Percentiles rank a stretch among this genome's conserved stretches.
Evolutionary conservation across 2,888 invertebrate species (phyloP).

Genomic region (Volucella inanis): DNA sequence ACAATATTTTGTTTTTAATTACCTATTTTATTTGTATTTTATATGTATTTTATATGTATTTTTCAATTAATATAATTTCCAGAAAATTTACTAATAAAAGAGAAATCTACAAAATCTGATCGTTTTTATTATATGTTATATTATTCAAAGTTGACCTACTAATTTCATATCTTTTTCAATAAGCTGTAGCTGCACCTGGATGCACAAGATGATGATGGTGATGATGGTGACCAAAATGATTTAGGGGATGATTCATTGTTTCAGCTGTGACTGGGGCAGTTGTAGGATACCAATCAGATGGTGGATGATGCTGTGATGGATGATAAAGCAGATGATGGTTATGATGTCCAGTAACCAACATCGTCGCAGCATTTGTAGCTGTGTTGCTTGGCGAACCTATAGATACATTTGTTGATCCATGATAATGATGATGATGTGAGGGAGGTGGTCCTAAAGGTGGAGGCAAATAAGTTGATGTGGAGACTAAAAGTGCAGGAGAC

Average conservation of each 20-base stretch:
- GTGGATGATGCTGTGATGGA: slow-evolving; percentile 82
- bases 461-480: slow-evolving; percentile 81
- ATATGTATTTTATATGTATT: not conserved
- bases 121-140: slow-evolving; percentile 18
- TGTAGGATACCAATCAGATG: slow-evolving; percentile 83
- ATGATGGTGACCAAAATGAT: slow-evolving; percentile 85
- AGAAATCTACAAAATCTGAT: slow-evolving; percentile 10
- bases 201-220: slow-evolving; percentile 87
- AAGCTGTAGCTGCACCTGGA: slow-evolving; percentile 89
- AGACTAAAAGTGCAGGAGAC: slow-evolving; percentile 80
- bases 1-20: slow-evolving; percentile 2
- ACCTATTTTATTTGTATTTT: no score
- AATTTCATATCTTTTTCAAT: slow-evolving; percentile 85
- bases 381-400: slow-evolving; percentile 78
- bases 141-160: slow-evolving; percentile 34
- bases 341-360: slow-evolving; percentile 80
- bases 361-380: slow-evolving; percentile 79
- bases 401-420: slow-evolving; percentile 71
- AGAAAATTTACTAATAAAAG: slow-evolving; percentile 17
- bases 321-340: slow-evolving; percentile 83
- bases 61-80: slow-evolving; percentile 29
- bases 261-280: slow-evolving; percentile 81
- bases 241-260: slow-evolving; percentile 83
- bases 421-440: slow-evolving; percentile 79
- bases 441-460: slow-evolving; percentile 82